Conservation (phyloP, 2,113 vertebrate species). For the Clupea harengus region DNA sequence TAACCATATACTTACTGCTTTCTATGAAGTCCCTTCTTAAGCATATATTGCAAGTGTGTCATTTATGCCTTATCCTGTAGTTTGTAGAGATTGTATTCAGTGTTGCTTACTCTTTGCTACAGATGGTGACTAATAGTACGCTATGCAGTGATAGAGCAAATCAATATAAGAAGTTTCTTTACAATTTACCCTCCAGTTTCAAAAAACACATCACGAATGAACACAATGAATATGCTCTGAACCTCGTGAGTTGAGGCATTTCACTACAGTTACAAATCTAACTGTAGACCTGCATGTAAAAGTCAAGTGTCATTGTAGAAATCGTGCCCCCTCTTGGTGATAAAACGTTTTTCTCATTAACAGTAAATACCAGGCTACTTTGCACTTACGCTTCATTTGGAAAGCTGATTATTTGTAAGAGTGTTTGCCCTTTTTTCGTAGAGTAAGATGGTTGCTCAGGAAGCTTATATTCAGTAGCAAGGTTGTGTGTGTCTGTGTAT, state of each 20-base stretch:
- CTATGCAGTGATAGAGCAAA: too few relatives aligned
- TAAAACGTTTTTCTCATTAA: not conserved
- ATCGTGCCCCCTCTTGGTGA: conserved; percentile 61
- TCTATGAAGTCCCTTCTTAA: too few relatives aligned
- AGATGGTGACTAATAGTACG: too few relatives aligned
- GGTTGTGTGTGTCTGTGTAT: not conserved
- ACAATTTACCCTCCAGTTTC: too few relatives aligned
- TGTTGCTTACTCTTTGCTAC: too few relatives aligned
- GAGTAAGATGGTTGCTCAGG: not conserved
- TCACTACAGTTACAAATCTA: too few relatives aligned
- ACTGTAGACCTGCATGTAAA: not conserved
- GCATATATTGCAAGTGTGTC: too few relatives aligned
- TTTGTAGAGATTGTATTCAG: too few relatives aligned
- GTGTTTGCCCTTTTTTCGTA: not conserved
- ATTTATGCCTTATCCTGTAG: too few relatives aligned
- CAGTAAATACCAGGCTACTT: not conserved
- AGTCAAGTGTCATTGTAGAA: conserved; percentile 8
- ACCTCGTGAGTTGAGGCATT: not conserved
- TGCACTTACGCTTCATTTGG: not conserved
- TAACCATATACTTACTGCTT: too few relatives aligned
- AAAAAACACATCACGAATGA: not conserved
- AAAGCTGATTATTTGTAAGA: not conserved
- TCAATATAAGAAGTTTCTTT: too few relatives aligned
- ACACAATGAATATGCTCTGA: not conserved
- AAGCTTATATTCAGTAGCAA: not conserved